Evolutionary conservation across 1,140 invertebrate species (phyloP).

Genomic region (Drosophila dunni): DNA sequence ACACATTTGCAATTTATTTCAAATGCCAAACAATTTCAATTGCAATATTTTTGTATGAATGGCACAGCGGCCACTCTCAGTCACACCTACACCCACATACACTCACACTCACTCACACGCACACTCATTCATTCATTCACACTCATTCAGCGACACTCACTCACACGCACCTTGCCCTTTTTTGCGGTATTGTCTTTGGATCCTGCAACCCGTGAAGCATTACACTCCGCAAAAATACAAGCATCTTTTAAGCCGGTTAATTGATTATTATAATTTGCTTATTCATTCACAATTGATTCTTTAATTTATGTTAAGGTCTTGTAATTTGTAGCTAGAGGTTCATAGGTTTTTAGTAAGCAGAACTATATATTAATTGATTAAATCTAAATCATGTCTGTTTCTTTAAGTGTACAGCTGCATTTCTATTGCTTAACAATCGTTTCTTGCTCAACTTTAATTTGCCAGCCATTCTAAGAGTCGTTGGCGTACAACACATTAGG

Average conservation of each 20-base stretch:
- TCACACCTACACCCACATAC: constrained; percentile 15
- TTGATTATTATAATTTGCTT: no score
- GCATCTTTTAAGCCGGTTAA: constrained; percentile 1
- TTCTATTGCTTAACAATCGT: no score
- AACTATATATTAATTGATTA: no score
- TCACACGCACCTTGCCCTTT: constrained; percentile 22
- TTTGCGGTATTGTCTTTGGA: constrained; percentile 43
- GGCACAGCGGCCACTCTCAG: constrained; percentile 51
- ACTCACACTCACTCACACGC: background rate
- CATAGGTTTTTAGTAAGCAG: no score
- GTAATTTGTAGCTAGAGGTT: no score
- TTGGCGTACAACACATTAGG: constrained; percentile 8
- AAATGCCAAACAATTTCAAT: constrained; percentile 71
- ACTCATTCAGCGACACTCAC: constrained; percentile 6
- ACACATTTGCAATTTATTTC: constrained; percentile 80
- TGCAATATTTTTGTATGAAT: constrained; percentile 64
- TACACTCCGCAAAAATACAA: background rate
- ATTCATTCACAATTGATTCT: no score
- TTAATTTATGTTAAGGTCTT: no score
- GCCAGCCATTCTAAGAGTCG: background rate
- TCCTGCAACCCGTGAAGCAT: background rate
- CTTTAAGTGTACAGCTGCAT: no score
- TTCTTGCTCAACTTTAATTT: no score
- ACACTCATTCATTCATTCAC: background rate
- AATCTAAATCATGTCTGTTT: no score